phyloP scores from a whole-genome alignment of 2,797 vertebrate genomes.

The Pangasius krempfi region DNA sequence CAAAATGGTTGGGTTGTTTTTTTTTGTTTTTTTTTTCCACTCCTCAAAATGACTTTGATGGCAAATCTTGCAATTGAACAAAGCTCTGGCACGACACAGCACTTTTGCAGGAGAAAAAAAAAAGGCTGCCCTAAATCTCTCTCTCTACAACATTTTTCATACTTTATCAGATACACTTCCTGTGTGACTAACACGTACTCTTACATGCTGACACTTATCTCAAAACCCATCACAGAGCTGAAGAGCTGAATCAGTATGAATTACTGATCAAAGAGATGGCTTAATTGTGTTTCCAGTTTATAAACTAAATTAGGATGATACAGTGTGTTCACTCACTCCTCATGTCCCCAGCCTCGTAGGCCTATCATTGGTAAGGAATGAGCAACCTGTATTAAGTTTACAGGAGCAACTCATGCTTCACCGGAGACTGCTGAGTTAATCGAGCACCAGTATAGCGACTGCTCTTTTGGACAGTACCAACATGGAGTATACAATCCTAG shows the following conservation, averaged over 20 bases:
- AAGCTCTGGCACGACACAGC: background rate
- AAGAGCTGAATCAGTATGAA: slow-evolving; percentile 7
- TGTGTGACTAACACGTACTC: slow-evolving; percentile 20
- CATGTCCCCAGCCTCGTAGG: background rate
- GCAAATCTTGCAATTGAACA: background rate
- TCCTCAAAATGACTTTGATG: background rate
- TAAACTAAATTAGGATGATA: slow-evolving; percentile 9
- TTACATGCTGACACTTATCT: background rate
- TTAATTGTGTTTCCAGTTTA: slow-evolving; percentile 17
- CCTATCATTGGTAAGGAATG: background rate
- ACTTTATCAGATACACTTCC: slow-evolving; percentile 38
- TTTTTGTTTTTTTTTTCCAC: no score
- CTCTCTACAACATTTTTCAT: background rate
- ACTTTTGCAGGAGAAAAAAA: fast-evolving
- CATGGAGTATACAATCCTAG: background rate
- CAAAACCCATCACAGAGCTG: background rate
- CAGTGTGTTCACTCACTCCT: background rate
- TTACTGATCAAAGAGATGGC: background rate
- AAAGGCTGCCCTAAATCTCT: background rate
- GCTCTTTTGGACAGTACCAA: background rate
- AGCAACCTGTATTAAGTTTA: background rate
- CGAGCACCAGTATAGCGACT: background rate
- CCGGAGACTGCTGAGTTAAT: background rate
- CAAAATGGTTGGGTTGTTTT: background rate
- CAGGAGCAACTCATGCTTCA: background rate